These are phyloP conservation scores for Platycheirus rosarum DNA, from an alignment of 2,888 invertebrate genomes.

Conservation along the genomic window DNA sequence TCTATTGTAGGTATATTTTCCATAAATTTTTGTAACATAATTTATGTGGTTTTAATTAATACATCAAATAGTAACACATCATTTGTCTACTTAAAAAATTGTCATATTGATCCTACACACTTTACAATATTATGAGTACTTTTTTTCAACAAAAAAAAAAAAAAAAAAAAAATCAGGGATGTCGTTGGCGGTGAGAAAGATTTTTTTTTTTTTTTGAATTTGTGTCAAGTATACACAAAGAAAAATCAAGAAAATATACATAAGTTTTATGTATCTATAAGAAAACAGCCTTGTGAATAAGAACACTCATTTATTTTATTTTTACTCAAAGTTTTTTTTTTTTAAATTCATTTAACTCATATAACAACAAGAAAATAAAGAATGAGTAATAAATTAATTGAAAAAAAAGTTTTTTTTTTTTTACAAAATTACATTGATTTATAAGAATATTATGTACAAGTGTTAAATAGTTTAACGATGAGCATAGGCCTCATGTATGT, in stretches of 20 bases:
- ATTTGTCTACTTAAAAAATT: constrained; percentile 52
- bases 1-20: constrained; percentile 55
- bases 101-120: constrained; percentile 56
- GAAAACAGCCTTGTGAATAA: constrained; percentile 68
- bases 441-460: constrained; percentile 53
- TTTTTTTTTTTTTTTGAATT: constrained; percentile 9
- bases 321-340: constrained; percentile 25
- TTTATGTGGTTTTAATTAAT: constrained; percentile 45
- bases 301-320: constrained; percentile 60
- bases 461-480: constrained; percentile 59
- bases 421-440: constrained; percentile 45
- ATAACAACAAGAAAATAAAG: constrained; percentile 40
- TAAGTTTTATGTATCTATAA: constrained; percentile 32
- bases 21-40: constrained; percentile 41
- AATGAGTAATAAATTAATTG: neutral
- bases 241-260: constrained; percentile 6
- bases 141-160: constrained; percentile 21
- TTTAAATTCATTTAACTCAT: constrained; percentile 3
- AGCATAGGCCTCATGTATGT: constrained; percentile 58
- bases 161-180: too few relatives aligned
- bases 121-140: constrained; percentile 42
- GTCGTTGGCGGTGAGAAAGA: constrained; percentile 32
- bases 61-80: constrained; percentile 61
- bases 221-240: constrained; percentile 11
- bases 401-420: constrained; percentile 15